A percentile compares a stretch with the other conserved stretches of the same genome.
phyloP scores from a whole-genome alignment of 2,797 vertebrate genomes.

The Myioborus miniatus region DNA sequence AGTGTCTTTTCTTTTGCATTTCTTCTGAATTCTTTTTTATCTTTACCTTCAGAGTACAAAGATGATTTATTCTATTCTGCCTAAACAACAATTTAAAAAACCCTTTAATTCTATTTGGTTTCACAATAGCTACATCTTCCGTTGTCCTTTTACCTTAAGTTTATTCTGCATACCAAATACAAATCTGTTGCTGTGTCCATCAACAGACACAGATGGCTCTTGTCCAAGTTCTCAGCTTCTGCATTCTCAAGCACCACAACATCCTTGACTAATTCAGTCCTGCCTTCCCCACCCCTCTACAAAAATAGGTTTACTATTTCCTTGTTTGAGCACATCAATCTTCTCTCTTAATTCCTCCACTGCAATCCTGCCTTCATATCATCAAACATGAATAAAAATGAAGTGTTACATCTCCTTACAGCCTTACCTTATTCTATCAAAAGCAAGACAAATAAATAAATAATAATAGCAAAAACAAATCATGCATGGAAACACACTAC shows the following conservation, averaged over 20 bases:
- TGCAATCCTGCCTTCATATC: background rate
- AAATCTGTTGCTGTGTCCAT: background rate
- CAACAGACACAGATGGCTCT: background rate
- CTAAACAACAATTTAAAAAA: background rate
- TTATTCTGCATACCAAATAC: background rate
- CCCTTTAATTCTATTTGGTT: background rate
- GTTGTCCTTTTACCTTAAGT: background rate
- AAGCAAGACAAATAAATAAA: background rate
- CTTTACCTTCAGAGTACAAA: background rate
- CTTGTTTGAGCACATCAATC: background rate
- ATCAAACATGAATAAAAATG: background rate
- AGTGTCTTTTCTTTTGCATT: background rate
- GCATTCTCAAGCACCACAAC: background rate
- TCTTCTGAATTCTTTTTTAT: background rate
- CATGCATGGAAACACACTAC: fast-evolving
- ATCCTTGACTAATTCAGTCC: background rate
- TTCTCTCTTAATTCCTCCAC: background rate
- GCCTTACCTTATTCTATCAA: background rate
- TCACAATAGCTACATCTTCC: background rate
- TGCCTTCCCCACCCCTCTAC: background rate
- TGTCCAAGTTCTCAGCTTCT: background rate
- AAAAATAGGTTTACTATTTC: background rate
- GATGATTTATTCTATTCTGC: background rate
- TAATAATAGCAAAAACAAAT: background rate
- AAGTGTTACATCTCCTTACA: background rate